Evolutionary conservation across 2,888 invertebrate genomes (phyloP).

Genomic region (Theristus sp.): DNA sequence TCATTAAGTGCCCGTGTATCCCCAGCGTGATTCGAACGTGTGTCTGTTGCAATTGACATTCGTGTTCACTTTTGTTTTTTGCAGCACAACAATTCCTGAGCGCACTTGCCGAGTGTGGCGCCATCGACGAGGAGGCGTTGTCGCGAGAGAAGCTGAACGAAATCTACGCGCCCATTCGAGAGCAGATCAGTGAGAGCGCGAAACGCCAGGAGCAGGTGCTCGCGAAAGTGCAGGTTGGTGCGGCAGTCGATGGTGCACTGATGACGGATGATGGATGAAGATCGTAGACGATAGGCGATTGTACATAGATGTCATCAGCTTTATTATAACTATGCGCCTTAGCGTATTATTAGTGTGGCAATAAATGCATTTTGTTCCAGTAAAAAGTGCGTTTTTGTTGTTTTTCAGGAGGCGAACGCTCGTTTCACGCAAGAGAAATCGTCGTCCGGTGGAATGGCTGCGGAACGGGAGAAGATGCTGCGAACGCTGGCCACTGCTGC

Average conservation of each 20-base stretch:
- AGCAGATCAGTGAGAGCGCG: slow-evolving; percentile 55
- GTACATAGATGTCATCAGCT: too few relatives aligned
- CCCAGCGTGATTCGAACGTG: background rate
- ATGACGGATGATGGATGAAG: too few relatives aligned
- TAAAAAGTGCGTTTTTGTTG: background rate
- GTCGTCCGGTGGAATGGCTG: slow-evolving; percentile 36
- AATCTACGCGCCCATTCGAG: slow-evolving; percentile 54
- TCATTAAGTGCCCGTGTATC: too few relatives aligned
- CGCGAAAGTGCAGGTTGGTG: slow-evolving; percentile 38
- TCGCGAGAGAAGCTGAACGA: slow-evolving; percentile 52
- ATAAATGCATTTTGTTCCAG: too few relatives aligned
- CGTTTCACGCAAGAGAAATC: slow-evolving; percentile 45
- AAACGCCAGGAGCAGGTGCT: slow-evolving; percentile 49
- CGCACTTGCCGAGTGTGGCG: slow-evolving; percentile 53
- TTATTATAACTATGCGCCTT: too few relatives aligned
- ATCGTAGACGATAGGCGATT: too few relatives aligned
- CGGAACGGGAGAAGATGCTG: slow-evolving; percentile 52
- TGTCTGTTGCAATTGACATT: slow-evolving; percentile 1
- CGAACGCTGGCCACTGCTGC: slow-evolving; percentile 69
- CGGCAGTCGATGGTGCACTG: background rate
- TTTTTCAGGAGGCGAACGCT: slow-evolving; percentile 36
- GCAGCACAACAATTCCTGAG: slow-evolving; percentile 50
- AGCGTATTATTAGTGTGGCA: too few relatives aligned
- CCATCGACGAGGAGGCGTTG: slow-evolving; percentile 51
- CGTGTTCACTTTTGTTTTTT: too few relatives aligned